These are phyloP conservation scores for Euwallacea similis DNA, from an alignment of 1,140 invertebrate genomes.

Conservation along the genomic window DNA sequence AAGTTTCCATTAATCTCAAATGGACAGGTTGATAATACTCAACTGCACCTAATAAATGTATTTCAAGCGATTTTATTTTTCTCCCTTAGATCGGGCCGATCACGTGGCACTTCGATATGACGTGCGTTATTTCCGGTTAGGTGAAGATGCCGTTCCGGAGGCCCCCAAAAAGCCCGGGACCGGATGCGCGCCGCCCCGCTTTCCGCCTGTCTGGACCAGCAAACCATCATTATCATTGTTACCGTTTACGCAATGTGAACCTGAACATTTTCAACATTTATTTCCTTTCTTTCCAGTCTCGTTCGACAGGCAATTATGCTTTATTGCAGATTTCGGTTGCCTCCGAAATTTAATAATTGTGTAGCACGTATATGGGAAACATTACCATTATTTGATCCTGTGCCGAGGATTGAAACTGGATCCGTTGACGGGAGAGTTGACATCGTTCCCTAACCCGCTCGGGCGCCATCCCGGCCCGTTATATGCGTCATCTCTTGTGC, in stretches of 20 bases:
- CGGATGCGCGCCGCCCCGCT: slow-evolving; percentile 13
- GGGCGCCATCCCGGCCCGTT: slow-evolving; percentile 14
- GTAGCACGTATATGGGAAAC: too few species aligned
- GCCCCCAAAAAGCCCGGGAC: slow-evolving; percentile 13
- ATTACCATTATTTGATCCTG: too few species aligned
- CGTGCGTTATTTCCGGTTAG: slow-evolving; percentile 35
- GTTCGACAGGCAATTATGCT: slow-evolving; percentile 21
- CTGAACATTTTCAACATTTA: slow-evolving; percentile 28
- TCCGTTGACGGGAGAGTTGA: slow-evolving; percentile 2
- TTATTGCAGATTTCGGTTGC: slow-evolving; percentile 6
- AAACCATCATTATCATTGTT: slow-evolving; percentile 31
- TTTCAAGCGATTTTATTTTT: too few species aligned
- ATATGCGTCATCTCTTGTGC: slow-evolving; percentile 33
- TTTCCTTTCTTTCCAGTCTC: slow-evolving; percentile 17
- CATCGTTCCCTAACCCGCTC: slow-evolving; percentile 19
- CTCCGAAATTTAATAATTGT: background rate
- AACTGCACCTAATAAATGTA: too few species aligned
- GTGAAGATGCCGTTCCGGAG: slow-evolving; percentile 21
- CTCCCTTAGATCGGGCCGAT: too few species aligned
- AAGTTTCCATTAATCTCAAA: too few species aligned
- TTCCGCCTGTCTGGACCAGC: slow-evolving; percentile 30
- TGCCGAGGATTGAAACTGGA: slow-evolving; percentile 8
- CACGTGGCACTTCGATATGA: slow-evolving; percentile 28
- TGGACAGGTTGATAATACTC: too few species aligned
- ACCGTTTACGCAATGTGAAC: slow-evolving; percentile 26